A percentile compares a stretch with the other conserved stretches of the same genome.
Evolutionary conservation across 2,888 invertebrate species (phyloP).

Genomic region (Fragum fragum): DNA sequence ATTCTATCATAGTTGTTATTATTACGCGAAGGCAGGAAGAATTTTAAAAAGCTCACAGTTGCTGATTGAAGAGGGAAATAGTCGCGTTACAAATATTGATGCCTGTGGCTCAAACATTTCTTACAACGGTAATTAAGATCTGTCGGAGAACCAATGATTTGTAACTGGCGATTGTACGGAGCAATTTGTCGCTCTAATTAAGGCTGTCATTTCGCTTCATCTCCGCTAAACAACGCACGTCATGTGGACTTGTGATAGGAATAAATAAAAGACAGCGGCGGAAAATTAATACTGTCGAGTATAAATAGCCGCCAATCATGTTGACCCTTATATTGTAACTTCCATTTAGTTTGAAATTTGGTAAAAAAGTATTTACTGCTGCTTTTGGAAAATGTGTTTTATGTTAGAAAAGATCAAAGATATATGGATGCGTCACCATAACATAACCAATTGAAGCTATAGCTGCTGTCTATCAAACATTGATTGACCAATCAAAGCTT

Average conservation of each 20-base stretch:
- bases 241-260: conserved; percentile 1
- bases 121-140: conserved; percentile 4
- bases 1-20: no score
- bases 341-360: no score
- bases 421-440: no score
- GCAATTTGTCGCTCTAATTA: conserved; percentile 15
- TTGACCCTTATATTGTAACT: not conserved
- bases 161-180: conserved; percentile 3
- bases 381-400: no score
- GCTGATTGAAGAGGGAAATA: no score
- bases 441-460: no score
- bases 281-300: not conserved
- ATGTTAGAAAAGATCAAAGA: no score
- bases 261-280: conserved; percentile 11
- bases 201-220: conserved; percentile 21
- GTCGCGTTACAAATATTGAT: not conserved
- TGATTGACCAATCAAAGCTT: no score
- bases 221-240: conserved; percentile 4
- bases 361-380: no score
- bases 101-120: not conserved
- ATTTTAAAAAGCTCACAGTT: no score
- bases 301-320: not conserved
- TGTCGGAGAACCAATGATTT: not conserved
- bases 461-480: no score
- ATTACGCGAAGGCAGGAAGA: no score